Evolutionary conservation across 2,888 invertebrate species (phyloP).

Genomic region (Lymantria dispar): DNA sequence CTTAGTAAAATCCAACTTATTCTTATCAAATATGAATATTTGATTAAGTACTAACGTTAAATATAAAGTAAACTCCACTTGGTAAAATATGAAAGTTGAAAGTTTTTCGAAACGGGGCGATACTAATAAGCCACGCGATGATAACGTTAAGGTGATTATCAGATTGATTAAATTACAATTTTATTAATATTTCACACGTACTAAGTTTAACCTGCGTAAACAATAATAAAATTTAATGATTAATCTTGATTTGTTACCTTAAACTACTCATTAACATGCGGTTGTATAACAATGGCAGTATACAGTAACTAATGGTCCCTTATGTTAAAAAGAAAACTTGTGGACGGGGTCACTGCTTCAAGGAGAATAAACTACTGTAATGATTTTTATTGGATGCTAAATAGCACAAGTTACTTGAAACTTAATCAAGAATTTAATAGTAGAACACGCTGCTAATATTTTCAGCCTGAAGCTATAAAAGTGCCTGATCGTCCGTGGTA

Average conservation of each 20-base stretch:
- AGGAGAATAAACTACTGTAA: neutral
- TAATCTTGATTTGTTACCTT: slow-evolving; percentile 23
- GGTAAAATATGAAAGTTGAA: slow-evolving; percentile 35
- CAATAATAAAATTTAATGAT: slow-evolving; percentile 16
- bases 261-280: slow-evolving; percentile 31
- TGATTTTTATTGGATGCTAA: neutral
- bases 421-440: no score
- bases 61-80: slow-evolving; percentile 27
- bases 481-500: no score
- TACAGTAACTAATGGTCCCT: neutral
- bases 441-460: no score
- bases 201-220: slow-evolving; percentile 13
- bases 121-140: slow-evolving; percentile 70
- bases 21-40: slow-evolving; percentile 48
- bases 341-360: neutral
- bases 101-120: slow-evolving; percentile 56
- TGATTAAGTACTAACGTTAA: slow-evolving; percentile 42
- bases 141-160: slow-evolving; percentile 56
- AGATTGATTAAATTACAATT: slow-evolving; percentile 58
- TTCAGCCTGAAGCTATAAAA: no score
- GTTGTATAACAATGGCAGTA: slow-evolving; percentile 8
- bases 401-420: no score
- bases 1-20: slow-evolving; percentile 2
- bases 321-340: neutral
- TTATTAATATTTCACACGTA: slow-evolving; percentile 45